A percentile compares a stretch with the other conserved stretches of the same genome.
Evolutionary conservation across 2,113 vertebrate genomes (phyloP).

Genomic region (Tychaedon coryphoeus): DNA sequence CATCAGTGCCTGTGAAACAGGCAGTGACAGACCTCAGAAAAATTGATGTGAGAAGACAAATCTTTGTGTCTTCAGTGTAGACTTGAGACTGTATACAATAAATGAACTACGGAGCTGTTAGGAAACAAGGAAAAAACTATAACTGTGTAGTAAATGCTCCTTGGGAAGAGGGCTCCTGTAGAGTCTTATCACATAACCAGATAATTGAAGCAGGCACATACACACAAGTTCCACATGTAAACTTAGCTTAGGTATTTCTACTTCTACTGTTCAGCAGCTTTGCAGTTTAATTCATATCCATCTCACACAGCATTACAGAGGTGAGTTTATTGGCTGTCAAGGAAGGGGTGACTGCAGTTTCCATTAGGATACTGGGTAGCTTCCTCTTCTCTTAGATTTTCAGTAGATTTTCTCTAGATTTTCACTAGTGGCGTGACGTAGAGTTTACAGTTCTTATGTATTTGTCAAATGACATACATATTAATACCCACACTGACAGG

Average conservation of each 20-base stretch:
- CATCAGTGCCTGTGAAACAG: neutral
- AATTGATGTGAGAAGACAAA: neutral
- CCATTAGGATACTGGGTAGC: neutral
- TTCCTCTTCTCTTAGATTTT: neutral
- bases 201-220: neutral
- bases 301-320: neutral
- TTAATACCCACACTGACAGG: neutral
- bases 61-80: neutral
- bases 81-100: neutral
- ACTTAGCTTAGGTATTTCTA: neutral
- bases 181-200: fast-evolving
- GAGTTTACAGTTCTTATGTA: fast-evolving
- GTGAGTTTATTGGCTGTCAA: neutral
- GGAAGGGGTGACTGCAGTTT: neutral
- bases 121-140: neutral
- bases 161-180: neutral
- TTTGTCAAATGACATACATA: neutral
- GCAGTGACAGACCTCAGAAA: neutral
- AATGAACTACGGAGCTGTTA: neutral
- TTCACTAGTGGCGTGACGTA: neutral
- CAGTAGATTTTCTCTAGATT: too few relatives aligned
- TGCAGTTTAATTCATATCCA: neutral
- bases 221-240: neutral
- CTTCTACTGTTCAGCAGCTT: neutral
- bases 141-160: neutral